Evolutionary conservation across 2,797 vertebrate species (phyloP), one percentile per base, ranked within the genome.

Genomic region (Lepilemur ruficaudatus): DNA sequence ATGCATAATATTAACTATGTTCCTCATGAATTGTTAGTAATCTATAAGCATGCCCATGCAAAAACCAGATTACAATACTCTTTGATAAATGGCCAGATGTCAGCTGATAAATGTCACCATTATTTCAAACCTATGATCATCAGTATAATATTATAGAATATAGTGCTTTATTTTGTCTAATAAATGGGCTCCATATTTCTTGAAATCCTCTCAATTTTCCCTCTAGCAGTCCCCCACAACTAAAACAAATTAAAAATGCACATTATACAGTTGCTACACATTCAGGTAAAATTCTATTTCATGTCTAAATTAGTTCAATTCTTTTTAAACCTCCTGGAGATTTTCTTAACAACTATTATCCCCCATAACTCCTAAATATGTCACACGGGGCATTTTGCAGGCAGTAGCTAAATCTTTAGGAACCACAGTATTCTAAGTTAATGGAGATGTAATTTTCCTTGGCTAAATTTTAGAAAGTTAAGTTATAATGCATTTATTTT

Each of bases 381-480:
- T 94, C 89, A 95, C 43, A 91, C 65, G 80, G 72, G 91, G 35
- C 72, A 76, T 94, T 97, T 95, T 96, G 35, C 35, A 96, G 46
- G 91, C 46, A 97, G 65, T 91, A 94, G 80, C 76, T 96, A 93
- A 96, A 88, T 95, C 80, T 97, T 95, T 82, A 91, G 86, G 35
- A 96, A 90, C 57, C 41, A 97, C 35, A 20, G 72, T 95, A 93
- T 92, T 97, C 96, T 92, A 95, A 97, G 80, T 92, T 98, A 97
- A 97, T 94, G 93, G 89, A 93, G 55, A 94, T 95, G 6, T 75
- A 97, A 96, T 97, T 98, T 97, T 87, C 76, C 82, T 75, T 92
- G 35, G 61, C 73, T 95, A 94, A 96, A 94, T 94, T 97, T 78
- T 94, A 96, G 95, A 97, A 96, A 95, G 95, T 96, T 96, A 95